phyloP scores from a whole-genome alignment of 2,797 vertebrate species.

The Platyrinchus mystaceus region DNA sequence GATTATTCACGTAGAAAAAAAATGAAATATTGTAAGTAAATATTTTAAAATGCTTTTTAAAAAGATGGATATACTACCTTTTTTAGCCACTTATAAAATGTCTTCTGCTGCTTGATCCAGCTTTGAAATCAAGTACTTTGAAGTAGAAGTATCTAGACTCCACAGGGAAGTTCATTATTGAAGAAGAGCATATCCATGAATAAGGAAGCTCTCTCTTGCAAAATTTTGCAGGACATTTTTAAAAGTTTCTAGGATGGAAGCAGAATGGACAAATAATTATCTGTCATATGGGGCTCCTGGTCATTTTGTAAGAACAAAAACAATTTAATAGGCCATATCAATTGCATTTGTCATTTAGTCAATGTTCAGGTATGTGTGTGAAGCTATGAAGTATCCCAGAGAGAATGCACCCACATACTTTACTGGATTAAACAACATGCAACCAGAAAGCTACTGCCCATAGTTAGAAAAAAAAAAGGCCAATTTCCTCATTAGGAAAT shows the following conservation, averaged over 20 bases:
- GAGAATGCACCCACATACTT: background rate
- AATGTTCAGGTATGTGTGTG: background rate
- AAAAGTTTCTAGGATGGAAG: constrained; percentile 12
- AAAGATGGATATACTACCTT: background rate
- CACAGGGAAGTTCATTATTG: constrained; percentile 5
- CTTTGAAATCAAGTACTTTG: constrained; percentile 41
- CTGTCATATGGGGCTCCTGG: background rate
- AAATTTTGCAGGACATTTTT: constrained; percentile 5
- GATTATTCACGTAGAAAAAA: background rate
- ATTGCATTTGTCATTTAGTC: background rate
- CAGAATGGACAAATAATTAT: background rate
- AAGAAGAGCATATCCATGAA: background rate
- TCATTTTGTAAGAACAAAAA: background rate
- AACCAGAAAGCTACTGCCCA: background rate
- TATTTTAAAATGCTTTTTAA: background rate
- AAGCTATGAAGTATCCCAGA: background rate
- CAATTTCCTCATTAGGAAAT: constrained; percentile 20
- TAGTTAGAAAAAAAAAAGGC: background rate
- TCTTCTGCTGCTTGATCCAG: background rate
- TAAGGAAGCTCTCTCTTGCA: background rate
- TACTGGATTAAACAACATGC: background rate
- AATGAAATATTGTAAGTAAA: background rate
- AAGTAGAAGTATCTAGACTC: background rate
- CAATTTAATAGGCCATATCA: background rate
- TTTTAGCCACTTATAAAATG: background rate